Evolutionary conservation across 1,140 invertebrate genomes (phyloP), one percentile per base, ranked within the genome.

Genomic region (Stratiolaelaps scimitus): DNA sequence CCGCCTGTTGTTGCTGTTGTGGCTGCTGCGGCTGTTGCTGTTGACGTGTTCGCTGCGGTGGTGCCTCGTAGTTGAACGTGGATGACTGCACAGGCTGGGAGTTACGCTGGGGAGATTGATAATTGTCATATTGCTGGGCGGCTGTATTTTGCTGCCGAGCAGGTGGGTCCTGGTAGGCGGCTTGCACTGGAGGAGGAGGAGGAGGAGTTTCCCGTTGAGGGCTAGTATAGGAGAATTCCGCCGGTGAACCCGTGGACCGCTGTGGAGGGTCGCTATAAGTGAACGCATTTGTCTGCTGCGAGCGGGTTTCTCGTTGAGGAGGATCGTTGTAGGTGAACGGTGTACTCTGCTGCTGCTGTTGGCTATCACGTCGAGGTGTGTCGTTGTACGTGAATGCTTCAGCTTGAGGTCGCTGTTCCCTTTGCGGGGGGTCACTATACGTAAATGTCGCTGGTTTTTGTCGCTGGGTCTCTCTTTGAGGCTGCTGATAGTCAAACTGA

Each of bases 321-420:
- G 34, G 34, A 40, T 40, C 34, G 34, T 40, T 40, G 34, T 40
- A 40, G 4, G 34, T 40, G 34, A 40, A 40, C 34, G 34, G 5
- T 6, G 34, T 10, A 40, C 34, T 10, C 10, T 10, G 34, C 34
- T 40, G 34, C 4, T 10, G 34, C 10, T 40, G 34, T 40, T 40
- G 34, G 34, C 10, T 60, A 5, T 26, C 26, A 20, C 53, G 53
- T 23, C 26, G 53, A 17, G 53, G 53, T 29, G 53, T 26, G 15
- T 60, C 53, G 23, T 60, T 60, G 53, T 60, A 60, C 13, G 53
- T 60, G 23, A 60, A 60, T 29, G 15, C 15, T 15, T 60, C 26
- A 1, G 26, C 23, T 60, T 26, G 53, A 60, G 53, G 53, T 26
- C 53, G 17, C 20, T 26, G 17, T 15, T 60, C 53, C 23, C 53